phyloP scores from a whole-genome alignment of 2,797 vertebrate genomes.

The Acrossocheilus wenchowensis region DNA sequence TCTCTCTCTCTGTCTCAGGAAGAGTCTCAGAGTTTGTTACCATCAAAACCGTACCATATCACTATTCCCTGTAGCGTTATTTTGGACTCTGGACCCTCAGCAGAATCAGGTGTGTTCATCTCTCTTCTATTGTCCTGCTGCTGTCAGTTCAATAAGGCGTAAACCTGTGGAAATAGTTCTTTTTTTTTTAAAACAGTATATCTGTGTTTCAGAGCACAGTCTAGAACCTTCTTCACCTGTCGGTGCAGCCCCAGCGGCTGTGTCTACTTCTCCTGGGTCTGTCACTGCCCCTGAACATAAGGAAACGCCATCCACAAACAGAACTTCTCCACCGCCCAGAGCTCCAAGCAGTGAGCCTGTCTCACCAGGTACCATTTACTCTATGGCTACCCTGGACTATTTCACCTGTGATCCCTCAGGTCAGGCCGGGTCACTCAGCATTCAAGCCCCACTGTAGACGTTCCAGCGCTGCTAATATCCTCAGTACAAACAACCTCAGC shows the following conservation, averaged over 20 bases:
- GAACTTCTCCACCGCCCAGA: background rate
- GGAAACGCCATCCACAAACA: background rate
- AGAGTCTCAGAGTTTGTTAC: slow-evolving; percentile 64
- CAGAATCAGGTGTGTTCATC: slow-evolving; percentile 30
- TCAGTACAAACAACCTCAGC: background rate
- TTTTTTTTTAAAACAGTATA: background rate
- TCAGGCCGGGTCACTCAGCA: slow-evolving; percentile 22
- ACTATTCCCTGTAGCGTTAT: background rate
- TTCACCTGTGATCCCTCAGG: background rate
- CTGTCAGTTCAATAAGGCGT: background rate
- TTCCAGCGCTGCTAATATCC: background rate
- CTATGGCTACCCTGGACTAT: background rate
- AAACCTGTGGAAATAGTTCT: background rate
- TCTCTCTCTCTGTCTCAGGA: slow-evolving; percentile 59
- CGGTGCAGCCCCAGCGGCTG: background rate
- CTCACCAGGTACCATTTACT: background rate
- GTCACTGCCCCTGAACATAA: background rate
- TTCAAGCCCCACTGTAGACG: background rate
- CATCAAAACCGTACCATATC: background rate
- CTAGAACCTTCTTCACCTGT: background rate
- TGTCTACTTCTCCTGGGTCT: background rate
- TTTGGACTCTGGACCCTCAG: background rate
- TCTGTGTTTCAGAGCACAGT: slow-evolving; percentile 46
- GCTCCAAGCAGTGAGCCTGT: background rate
- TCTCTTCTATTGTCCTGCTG: background rate